Evolutionary conservation across 1,140 invertebrate species (phyloP), one percentile per base, ranked within the genome.

Genomic region (Ceratitis capitata): DNA sequence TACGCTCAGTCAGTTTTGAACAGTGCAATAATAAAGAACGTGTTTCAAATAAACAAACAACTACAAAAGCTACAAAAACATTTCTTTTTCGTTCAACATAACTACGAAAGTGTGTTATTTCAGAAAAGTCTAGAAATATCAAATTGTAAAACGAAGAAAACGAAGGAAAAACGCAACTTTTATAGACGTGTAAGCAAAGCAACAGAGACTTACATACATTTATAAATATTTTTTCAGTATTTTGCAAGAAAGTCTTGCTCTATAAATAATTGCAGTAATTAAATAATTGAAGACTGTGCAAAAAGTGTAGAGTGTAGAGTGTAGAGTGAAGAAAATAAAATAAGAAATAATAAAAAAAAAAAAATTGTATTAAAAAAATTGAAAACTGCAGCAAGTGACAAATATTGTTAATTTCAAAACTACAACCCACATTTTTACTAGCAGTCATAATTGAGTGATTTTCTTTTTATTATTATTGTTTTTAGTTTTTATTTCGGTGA

Each of bases 391-490:
- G 64, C 6, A 19, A 23, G 35, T 78, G 69, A 78, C 69, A 78
- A 45, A 1, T 74, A 42, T 35, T 39, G 29, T 9, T 39, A 39
- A n/a, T 45, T 78, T 7, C 2, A 42, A 23, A 78, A n/a, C n/a
- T 3, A 74, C 35, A 61, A 61, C 0, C 23, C 10, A 6, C 9
- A 69, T 35, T 69, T 6, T 39, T 12, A n/a, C 51, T 56, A 56
- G 1, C 19, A 42, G 64, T 69, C 64, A 69, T 78, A 45, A 23
- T 78, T 45, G 9, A 78, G 69, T 78, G 69, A 78, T 45, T 78
- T 69, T 78, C 69, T 78, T 78, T 78, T 78, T 10, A 45, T 78
- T 78, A 74, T 74, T 42, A 78, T 78, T n/a, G n/a, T n/a, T n/a
- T 78, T 69, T 35, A 78, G 35, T 78, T 9, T 14, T 42, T 78